A percentile compares a stretch with the other conserved stretches of the same genome.
Conservation (phyloP, 2,888 invertebrate genomes). For the Junonia oenone region DNA sequence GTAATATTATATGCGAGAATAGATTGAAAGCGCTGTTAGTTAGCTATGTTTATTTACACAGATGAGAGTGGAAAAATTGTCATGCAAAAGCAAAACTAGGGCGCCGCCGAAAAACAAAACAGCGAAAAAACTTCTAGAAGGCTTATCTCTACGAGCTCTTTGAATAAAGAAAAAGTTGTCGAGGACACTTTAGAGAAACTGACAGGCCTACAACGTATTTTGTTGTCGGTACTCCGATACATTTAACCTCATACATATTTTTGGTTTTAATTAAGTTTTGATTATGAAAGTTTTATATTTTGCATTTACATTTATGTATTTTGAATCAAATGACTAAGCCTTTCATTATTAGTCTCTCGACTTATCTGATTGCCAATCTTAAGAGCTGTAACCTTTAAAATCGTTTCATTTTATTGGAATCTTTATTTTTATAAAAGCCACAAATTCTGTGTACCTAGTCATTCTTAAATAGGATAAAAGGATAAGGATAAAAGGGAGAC, state of each 20-base stretch:
- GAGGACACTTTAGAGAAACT: slow-evolving; percentile 8
- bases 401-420: too few relatives aligned
- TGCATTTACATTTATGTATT: too few relatives aligned
- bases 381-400: too few relatives aligned
- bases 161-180: slow-evolving; percentile 16
- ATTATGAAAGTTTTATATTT: too few relatives aligned
- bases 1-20: background rate
- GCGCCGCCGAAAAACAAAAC: slow-evolving; percentile 13
- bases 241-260: background rate
- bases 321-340: too few relatives aligned
- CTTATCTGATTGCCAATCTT: too few relatives aligned
- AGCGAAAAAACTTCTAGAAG: slow-evolving; percentile 18
- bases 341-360: too few relatives aligned
- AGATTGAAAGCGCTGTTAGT: background rate
- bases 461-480: too few relatives aligned
- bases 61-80: slow-evolving; percentile 2
- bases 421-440: too few relatives aligned
- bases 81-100: slow-evolving; percentile 13
- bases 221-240: slow-evolving; percentile 2
- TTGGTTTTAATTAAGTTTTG: too few relatives aligned
- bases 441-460: too few relatives aligned
- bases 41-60: background rate
- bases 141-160: slow-evolving; percentile 20
- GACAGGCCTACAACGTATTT: slow-evolving; percentile 10
- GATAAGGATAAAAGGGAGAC: too few relatives aligned